Percentiles rank a stretch among this genome's conserved stretches.
These are phyloP conservation scores for Cephus cinctus DNA, from an alignment of 1,140 invertebrate genomes.

Conservation along the genomic window DNA sequence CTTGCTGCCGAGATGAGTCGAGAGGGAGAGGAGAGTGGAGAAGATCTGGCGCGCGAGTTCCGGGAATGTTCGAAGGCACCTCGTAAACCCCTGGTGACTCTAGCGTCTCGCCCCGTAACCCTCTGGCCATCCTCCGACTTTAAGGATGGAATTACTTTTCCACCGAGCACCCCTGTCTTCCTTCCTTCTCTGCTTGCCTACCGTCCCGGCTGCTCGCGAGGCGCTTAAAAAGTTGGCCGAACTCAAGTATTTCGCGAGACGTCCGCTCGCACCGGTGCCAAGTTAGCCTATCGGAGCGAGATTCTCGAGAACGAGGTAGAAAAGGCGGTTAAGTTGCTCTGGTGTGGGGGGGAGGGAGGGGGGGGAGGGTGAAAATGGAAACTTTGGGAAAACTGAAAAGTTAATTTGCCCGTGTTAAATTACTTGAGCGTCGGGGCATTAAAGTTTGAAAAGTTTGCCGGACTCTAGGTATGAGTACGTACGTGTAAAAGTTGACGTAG, in stretches of 20 bases:
- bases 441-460: conserved; percentile 52
- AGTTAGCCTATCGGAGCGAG: no score
- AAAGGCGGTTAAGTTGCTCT: neutral
- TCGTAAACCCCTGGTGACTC: no score
- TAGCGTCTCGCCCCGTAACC: no score
- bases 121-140: no score
- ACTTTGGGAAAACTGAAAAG: conserved; percentile 55
- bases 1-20: no score
- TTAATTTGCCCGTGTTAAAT: conserved; percentile 56
- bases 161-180: no score
- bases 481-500: conserved; percentile 8
- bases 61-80: no score
- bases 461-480: conserved; percentile 17
- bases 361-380: conserved; percentile 32
- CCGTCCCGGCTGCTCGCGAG: conserved; percentile 29
- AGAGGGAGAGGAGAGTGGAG: no score
- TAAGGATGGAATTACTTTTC: neutral
- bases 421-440: conserved; percentile 51
- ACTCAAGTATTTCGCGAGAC: neutral
- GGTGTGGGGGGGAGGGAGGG: conserved; percentile 17
- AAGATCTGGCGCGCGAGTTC: no score
- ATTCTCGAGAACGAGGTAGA: no score
- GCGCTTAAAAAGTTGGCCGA: conserved; percentile 48
- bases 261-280: no score
- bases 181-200: conserved; percentile 26